Evolutionary conservation across 2,113 vertebrate genomes (phyloP).

Genomic region (Sterna hirundo): DNA sequence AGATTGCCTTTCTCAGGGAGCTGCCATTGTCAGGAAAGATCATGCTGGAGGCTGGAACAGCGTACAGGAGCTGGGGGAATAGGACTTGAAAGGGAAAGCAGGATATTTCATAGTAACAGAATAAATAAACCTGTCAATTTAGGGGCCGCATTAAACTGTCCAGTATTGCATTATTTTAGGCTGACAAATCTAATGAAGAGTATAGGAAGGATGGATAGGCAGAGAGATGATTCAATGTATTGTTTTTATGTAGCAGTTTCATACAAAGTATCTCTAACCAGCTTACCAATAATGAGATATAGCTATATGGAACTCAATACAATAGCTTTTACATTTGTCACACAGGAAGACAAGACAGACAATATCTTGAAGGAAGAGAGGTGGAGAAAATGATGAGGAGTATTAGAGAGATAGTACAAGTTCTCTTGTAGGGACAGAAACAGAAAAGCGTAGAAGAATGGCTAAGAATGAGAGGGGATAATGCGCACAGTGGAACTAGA

Average conservation of each 20-base stretch:
- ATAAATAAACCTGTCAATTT: constrained; percentile 34
- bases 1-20: neutral
- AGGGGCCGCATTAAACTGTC: neutral
- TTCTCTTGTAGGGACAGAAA: neutral
- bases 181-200: constrained; percentile 6
- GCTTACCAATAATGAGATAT: constrained; percentile 15
- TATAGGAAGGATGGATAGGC: neutral
- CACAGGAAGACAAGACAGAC: neutral
- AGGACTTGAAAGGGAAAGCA: neutral
- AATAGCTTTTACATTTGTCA: constrained; percentile 2
- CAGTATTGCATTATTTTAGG: constrained; percentile 8
- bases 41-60: neutral
- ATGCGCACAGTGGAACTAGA: neutral
- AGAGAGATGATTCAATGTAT: neutral
- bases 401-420: neutral
- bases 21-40: neutral
- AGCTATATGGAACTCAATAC: neutral
- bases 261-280: neutral
- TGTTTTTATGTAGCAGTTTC: constrained; percentile 29
- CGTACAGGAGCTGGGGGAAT: neutral
- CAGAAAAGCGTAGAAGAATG: neutral
- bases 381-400: neutral
- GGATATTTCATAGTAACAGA: neutral
- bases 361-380: neutral
- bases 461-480: neutral